These are phyloP conservation scores for Slavum lentiscoides DNA, from an alignment of 2,888 invertebrate species.

Conservation along the genomic window DNA sequence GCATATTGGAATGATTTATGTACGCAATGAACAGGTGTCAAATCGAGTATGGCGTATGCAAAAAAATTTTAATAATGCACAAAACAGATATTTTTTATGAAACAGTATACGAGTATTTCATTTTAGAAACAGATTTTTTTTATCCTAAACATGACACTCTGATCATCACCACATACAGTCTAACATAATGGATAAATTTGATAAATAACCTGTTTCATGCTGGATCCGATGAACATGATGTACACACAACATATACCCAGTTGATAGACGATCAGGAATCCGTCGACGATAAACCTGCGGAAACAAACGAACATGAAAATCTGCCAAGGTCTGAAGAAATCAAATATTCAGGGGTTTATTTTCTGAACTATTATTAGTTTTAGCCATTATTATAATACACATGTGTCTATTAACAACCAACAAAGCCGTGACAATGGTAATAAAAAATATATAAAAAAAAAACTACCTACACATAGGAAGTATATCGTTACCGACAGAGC, in stretches of 20 bases:
- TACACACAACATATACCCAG: slow-evolving; percentile 88
- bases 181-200: background rate
- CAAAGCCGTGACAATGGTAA: slow-evolving; percentile 44
- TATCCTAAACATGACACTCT: background rate
- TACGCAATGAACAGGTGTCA: background rate
- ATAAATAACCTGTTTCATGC: slow-evolving; percentile 64
- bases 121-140: background rate
- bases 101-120: no score
- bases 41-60: background rate
- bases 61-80: background rate
- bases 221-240: slow-evolving; percentile 76
- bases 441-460: slow-evolving; percentile 17
- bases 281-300: slow-evolving; percentile 66
- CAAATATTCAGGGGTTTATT: background rate
- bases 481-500: slow-evolving; percentile 15
- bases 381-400: background rate
- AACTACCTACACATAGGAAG: slow-evolving; percentile 26
- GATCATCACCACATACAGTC: background rate
- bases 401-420: background rate
- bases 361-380: background rate
- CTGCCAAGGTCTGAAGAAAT: background rate
- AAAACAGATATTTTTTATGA: background rate
- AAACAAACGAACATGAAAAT: slow-evolving; percentile 47
- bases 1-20: background rate
- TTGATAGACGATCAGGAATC: slow-evolving; percentile 79